Evolutionary conservation across 2,113 vertebrate genomes (phyloP).

Genomic region (Microcebus ravelobensis): DNA sequence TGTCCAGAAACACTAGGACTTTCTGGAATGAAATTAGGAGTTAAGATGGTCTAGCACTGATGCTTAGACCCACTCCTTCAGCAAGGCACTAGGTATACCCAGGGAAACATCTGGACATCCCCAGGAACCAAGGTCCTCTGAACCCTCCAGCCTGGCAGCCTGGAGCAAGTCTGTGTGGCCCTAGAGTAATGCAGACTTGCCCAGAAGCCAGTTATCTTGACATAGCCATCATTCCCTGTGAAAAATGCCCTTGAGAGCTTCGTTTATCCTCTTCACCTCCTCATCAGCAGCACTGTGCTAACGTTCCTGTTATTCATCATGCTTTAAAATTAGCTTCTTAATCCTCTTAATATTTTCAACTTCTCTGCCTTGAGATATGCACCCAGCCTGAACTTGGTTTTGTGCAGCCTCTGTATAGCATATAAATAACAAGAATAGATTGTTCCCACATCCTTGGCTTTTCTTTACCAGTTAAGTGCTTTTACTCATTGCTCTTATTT

Average conservation of each 20-base stretch:
- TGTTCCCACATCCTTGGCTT: neutral
- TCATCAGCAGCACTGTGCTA: neutral
- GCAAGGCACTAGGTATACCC: neutral
- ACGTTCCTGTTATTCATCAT: neutral
- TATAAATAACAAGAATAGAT: neutral
- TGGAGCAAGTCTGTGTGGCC: too few relatives aligned
- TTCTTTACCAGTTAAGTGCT: neutral
- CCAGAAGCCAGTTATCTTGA: neutral
- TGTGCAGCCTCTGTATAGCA: neutral
- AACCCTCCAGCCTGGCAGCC: neutral
- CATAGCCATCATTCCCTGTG: neutral
- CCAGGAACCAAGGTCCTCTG: too few relatives aligned
- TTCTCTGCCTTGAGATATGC: neutral
- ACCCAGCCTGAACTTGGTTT: neutral
- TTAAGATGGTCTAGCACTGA: neutral
- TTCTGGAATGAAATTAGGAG: conserved; percentile 9
- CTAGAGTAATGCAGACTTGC: accelerated
- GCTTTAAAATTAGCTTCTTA: conserved; percentile 64
- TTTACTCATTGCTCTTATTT: neutral
- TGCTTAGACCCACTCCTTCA: neutral
- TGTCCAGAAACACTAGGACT: neutral
- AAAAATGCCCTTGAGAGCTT: neutral
- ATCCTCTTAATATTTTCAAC: conserved; percentile 38
- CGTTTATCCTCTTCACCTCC: neutral
- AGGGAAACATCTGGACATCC: neutral